Base-by-base conservation (phyloP, 1,140 invertebrate species). In the Dendroctonus valens region DNA sequence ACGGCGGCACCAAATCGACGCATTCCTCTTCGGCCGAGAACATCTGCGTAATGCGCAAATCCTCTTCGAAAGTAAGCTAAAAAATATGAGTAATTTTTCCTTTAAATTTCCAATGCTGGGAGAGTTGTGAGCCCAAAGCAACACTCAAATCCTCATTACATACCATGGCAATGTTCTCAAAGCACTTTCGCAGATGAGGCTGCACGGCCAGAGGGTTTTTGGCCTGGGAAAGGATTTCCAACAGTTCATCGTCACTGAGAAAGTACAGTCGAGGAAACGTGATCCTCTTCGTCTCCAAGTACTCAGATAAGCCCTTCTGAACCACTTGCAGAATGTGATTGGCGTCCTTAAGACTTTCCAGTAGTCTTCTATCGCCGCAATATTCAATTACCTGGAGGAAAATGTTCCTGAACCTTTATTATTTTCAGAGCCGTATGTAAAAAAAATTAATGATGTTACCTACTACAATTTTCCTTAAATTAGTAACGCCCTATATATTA, bases 171-270 rank as follows among this genome's bases (percentile, higher is more conserved):
- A 92, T 89, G 74, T 88, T 89, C 74, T 92, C 90, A 74, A 92
- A 92, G 77, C 89, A 91, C 75, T 92, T 92, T 68, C 85, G 84
- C 7, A 92, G 79, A 80, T 92, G 89, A 0, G 89, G 89, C 71
- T 92, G 90, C 7, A 91, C 89, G 15, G 89, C 88, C 14, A 83
- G 81, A 0, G 89, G 88, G 76, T 91, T 86, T 68, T 86, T 86
- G 0, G 88, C 85, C 75, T 91, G 88, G 0, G 88, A 87, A 5
- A 92, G 79, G 62, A 92, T 91, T 75, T 91, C 88, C 40, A 92
- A 76, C 6, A 92, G 79, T 70, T 91, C 90, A 69, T 91, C 88
- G 72, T 92, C 89, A 69, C 88, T 89, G 67, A 91, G 84, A 78
- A 92, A 91, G 79, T 87, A 92, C 75, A 92, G 87, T 49, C 88